Evolutionary conservation across 2,888 invertebrate genomes (phyloP).

Genomic region (Torymus aiolomorphi): DNA sequence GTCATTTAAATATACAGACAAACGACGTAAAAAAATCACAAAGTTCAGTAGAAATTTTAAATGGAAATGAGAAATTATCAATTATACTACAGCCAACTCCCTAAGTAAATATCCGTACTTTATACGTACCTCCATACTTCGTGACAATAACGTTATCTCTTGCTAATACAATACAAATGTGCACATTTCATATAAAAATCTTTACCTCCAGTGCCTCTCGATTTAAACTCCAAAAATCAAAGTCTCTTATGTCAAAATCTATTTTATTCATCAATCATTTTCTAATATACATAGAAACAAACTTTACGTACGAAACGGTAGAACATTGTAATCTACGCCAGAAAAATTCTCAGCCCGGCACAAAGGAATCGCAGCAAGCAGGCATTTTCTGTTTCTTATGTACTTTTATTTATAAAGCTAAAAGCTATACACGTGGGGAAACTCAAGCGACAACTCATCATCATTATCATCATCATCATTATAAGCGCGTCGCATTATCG

Average conservation of each 20-base stretch:
- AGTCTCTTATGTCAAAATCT: no score
- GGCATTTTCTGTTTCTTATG: constrained; percentile 39
- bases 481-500: no score
- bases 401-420: constrained; percentile 49
- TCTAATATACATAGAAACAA: constrained; percentile 34
- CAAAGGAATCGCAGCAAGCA: constrained; percentile 34
- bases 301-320: not conserved
- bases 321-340: constrained; percentile 8
- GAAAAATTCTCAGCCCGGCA: constrained; percentile 47
- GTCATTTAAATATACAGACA: no score
- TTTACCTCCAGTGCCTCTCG: no score
- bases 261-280: constrained; percentile 37
- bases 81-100: no score
- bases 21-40: no score
- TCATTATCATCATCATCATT: constrained; percentile 29
- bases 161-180: not conserved
- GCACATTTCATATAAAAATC: no score
- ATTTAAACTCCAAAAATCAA: no score
- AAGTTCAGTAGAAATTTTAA: no score
- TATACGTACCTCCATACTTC: not conserved
- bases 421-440: constrained; percentile 64
- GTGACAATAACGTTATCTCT: not conserved
- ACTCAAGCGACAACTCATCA: constrained; percentile 69
- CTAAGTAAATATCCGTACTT: no score
- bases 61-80: no score